Evolutionary conservation across 2,888 invertebrate species (phyloP).

Genomic region (Vanessa cardui): DNA sequence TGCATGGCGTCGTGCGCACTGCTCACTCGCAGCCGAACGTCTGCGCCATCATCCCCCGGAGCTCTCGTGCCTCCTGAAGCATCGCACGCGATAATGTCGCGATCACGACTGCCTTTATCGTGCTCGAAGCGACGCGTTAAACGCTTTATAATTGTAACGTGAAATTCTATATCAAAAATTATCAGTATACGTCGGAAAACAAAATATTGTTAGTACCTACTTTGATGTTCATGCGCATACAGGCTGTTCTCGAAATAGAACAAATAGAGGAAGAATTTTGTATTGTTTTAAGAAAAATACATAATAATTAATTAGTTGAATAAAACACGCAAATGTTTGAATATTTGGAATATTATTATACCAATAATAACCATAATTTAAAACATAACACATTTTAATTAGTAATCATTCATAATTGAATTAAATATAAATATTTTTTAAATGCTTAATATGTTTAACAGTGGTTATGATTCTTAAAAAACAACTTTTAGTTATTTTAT

Average conservation of each 20-base stretch:
- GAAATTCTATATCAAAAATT: conserved; percentile 78
- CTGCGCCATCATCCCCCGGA: conserved; percentile 68
- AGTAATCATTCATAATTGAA: too few species aligned
- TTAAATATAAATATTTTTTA: too few species aligned
- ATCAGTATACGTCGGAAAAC: conserved; percentile 76
- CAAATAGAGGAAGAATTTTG: too few species aligned
- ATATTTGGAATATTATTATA: too few species aligned
- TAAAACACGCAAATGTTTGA: too few species aligned
- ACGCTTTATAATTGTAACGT: conserved; percentile 78
- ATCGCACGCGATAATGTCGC: conserved; percentile 79
- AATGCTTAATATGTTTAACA: too few species aligned
- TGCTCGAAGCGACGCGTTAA: conserved; percentile 71
- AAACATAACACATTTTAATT: too few species aligned
- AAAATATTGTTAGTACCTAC: conserved; percentile 69
- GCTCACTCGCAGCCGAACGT: conserved; percentile 59
- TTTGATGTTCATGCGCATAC: conserved; percentile 60
- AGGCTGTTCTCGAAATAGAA: conserved; percentile 51
- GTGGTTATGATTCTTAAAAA: too few species aligned
- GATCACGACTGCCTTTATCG: conserved; percentile 76
- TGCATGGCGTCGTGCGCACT: conserved; percentile 69
- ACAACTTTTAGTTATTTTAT: too few species aligned
- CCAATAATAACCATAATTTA: too few species aligned
- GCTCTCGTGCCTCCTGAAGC: conserved; percentile 74
- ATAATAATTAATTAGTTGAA: too few species aligned
- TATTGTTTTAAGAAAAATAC: not conserved